Percentiles rank a stretch among this genome's conserved stretches.
phyloP scores from a whole-genome alignment of 2,888 invertebrate species.

The Uloborus plumipes region DNA sequence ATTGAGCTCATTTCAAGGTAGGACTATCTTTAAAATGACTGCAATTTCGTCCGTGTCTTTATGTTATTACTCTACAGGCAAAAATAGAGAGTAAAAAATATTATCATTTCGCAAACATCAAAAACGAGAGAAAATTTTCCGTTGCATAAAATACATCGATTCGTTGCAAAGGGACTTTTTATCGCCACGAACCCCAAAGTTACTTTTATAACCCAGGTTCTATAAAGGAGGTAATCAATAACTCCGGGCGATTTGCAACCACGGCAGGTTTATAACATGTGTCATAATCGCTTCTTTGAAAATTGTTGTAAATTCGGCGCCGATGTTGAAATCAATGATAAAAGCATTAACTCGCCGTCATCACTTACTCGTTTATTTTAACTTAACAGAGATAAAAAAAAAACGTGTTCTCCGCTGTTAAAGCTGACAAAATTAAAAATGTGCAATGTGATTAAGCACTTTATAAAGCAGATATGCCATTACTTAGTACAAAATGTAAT shows the following conservation, averaged over 20 bases:
- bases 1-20: neutral
- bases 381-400: too few relatives aligned
- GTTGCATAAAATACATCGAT: neutral
- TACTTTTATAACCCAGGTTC: neutral
- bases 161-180: neutral
- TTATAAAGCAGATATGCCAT: too few relatives aligned
- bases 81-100: neutral
- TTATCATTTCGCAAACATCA: neutral
- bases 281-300: too few relatives aligned
- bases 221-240: neutral
- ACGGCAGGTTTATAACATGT: too few relatives aligned
- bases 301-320: too few relatives aligned
- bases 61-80: neutral
- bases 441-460: too few relatives aligned
- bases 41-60: neutral
- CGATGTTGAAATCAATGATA: too few relatives aligned
- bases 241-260: neutral
- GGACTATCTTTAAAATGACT: neutral
- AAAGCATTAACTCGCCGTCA: too few relatives aligned
- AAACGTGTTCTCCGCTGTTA: too few relatives aligned
- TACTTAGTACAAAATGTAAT: too few relatives aligned
- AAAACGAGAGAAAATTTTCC: neutral
- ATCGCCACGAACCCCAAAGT: neutral
- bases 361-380: too few relatives aligned
- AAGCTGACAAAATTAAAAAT: too few relatives aligned